phyloP scores from a whole-genome alignment of 1,140 invertebrate species.

The Drosophila funebris region DNA sequence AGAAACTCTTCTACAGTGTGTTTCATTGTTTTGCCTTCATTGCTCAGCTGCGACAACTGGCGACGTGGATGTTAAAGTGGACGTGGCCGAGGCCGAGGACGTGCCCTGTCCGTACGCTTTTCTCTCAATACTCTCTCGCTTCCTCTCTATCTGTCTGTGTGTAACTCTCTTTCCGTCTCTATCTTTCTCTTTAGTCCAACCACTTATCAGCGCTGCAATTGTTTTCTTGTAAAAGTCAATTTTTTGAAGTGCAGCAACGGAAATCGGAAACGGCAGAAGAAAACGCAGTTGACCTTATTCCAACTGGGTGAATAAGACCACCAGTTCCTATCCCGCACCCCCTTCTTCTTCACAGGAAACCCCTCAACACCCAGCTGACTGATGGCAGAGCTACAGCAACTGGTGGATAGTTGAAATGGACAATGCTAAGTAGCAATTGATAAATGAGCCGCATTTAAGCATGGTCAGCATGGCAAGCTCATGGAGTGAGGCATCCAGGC shows the following conservation, averaged over 20 bases:
- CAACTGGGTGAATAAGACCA: not conserved
- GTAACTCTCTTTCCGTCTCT: not conserved
- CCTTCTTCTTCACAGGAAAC: not conserved
- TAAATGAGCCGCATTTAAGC: conserved; percentile 78
- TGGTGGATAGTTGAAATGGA: conserved; percentile 56
- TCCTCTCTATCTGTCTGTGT: not conserved
- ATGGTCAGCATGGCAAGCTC: conserved; percentile 61
- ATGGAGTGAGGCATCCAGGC: conserved; percentile 10
- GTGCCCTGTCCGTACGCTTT: conserved; percentile 50
- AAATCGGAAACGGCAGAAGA: conserved; percentile 75
- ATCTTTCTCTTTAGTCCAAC: conserved; percentile 4
- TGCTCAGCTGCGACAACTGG: conserved; percentile 38
- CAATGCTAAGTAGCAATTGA: conserved; percentile 77
- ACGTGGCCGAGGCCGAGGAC: conserved; percentile 42
- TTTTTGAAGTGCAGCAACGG: conserved; percentile 76
- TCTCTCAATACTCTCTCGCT: not conserved
- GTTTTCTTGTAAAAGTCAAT: conserved; percentile 81
- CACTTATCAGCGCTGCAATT: conserved; percentile 78
- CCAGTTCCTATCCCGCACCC: not conserved
- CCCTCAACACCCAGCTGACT: not conserved
- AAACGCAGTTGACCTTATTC: conserved; percentile 73
- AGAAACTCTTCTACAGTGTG: conserved; percentile 1
- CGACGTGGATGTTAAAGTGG: conserved; percentile 12
- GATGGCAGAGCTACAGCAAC: conserved; percentile 56
- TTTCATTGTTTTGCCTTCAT: conserved; percentile 39